Evolutionary conservation across 2,113 vertebrate genomes (phyloP).

Genomic region (Cairina moschata): DNA sequence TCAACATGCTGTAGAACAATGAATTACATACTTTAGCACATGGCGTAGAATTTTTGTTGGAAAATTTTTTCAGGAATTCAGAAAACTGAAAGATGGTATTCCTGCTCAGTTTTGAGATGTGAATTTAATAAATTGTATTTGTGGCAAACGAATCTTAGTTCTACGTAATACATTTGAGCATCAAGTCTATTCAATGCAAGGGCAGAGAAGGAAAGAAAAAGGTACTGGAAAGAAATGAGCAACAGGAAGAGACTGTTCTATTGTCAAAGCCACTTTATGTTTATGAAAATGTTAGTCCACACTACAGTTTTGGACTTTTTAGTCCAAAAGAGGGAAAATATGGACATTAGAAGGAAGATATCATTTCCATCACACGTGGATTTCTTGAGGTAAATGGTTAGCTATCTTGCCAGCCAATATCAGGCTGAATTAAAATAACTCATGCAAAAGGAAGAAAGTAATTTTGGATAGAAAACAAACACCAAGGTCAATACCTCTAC

Average conservation of each 20-base stretch:
- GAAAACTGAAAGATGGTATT: not conserved
- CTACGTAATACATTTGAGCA: not conserved
- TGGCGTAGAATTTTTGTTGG: not conserved
- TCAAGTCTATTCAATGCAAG: not conserved
- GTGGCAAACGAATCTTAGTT: not conserved
- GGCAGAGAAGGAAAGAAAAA: not conserved
- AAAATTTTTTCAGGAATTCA: not conserved
- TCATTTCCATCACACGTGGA: not conserved
- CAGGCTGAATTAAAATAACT: not conserved
- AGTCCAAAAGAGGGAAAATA: not conserved
- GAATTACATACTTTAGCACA: not conserved
- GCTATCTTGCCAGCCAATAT: not conserved
- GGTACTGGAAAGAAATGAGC: not conserved
- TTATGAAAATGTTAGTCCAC: not conserved
- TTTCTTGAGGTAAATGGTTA: not conserved
- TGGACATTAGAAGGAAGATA: not conserved
- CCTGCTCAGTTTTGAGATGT: not conserved
- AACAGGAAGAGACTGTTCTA: not conserved
- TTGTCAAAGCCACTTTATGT: not conserved
- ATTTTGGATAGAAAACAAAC: not conserved
- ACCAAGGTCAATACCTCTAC: not conserved
- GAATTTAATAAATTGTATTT: not conserved
- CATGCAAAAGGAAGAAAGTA: not conserved
- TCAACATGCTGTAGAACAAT: not conserved
- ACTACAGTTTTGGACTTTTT: not conserved